phyloP scores from a whole-genome alignment of 2,888 invertebrate species.

The Drosophila cracens region DNA sequence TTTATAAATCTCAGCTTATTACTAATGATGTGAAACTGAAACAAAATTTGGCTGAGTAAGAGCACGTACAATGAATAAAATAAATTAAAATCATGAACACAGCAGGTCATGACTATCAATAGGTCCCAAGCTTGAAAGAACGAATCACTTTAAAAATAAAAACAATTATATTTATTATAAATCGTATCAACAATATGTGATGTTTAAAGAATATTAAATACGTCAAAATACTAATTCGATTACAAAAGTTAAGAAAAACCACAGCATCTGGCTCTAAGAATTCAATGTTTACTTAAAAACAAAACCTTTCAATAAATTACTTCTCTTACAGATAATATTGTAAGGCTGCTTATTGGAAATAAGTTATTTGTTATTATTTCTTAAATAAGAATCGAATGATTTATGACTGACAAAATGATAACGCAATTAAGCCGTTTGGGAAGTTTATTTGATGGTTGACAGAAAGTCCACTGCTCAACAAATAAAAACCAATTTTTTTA shows the following conservation, averaged over 20 bases:
- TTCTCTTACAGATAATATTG: background rate
- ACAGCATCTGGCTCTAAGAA: background rate
- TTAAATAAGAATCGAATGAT: constrained; percentile 28
- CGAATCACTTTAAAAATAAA: constrained; percentile 8
- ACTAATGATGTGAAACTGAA: background rate
- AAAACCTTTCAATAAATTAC: constrained; percentile 2
- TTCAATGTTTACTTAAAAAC: background rate
- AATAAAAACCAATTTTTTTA: background rate
- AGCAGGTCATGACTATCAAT: constrained; percentile 8
- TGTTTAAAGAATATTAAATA: constrained; percentile 5
- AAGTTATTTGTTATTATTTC: constrained; percentile 20
- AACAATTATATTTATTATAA: constrained; percentile 11
- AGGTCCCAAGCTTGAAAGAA: constrained; percentile 17
- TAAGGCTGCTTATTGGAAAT: background rate
- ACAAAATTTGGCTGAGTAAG: constrained; percentile 1
- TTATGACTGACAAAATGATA: constrained; percentile 20
- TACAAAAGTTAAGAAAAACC: constrained; percentile 1
- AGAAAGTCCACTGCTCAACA: background rate
- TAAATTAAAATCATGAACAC: background rate
- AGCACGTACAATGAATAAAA: background rate
- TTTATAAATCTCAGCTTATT: constrained; percentile 3
- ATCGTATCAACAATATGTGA: constrained; percentile 12
- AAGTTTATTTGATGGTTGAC: constrained; percentile 1
- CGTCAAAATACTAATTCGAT: constrained; percentile 1
- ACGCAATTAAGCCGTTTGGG: background rate